Evolutionary conservation across 2,888 invertebrate genomes (phyloP).

Genomic region (Pachydiplax longipennis): DNA sequence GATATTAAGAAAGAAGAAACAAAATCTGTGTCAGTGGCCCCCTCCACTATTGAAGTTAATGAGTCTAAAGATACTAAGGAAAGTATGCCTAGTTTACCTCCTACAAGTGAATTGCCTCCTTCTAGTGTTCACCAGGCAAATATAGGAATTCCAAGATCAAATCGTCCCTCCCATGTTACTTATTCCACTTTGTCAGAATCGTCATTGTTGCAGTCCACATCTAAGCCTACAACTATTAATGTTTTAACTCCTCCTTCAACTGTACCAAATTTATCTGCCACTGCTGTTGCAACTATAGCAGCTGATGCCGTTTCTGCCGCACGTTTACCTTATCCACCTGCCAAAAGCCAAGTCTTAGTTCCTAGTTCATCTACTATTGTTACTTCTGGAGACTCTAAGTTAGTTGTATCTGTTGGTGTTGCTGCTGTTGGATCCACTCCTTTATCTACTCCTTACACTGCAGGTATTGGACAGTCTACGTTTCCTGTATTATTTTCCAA

Average conservation of each 20-base stretch:
- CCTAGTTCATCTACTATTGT: constrained; percentile 45
- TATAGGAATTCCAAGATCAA: constrained; percentile 52
- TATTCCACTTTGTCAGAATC: neutral
- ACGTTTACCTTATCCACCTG: constrained; percentile 51
- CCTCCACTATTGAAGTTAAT: neutral
- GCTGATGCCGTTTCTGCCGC: constrained; percentile 53
- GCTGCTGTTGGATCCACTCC: constrained; percentile 26
- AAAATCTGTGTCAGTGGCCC: neutral
- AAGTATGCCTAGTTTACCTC: constrained; percentile 51
- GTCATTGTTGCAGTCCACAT: neutral
- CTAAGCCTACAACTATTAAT: constrained; percentile 18
- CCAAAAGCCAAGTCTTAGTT: constrained; percentile 39
- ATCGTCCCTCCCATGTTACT: neutral
- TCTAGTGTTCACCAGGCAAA: constrained; percentile 57
- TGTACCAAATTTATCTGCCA: constrained; percentile 37
- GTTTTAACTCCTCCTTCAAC: constrained; percentile 37
- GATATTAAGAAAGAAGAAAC: neutral
- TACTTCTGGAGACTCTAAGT: constrained; percentile 43
- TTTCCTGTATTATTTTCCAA: neutral
- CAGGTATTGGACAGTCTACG: neutral
- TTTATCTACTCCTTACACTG: constrained; percentile 17
- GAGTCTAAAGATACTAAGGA: neutral
- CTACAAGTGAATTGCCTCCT: constrained; percentile 63
- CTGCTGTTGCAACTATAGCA: constrained; percentile 51
- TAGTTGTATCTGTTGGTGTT: constrained; percentile 13